phyloP scores from a whole-genome alignment of 2,888 invertebrate species.

The Muschampia plurimacula region DNA sequence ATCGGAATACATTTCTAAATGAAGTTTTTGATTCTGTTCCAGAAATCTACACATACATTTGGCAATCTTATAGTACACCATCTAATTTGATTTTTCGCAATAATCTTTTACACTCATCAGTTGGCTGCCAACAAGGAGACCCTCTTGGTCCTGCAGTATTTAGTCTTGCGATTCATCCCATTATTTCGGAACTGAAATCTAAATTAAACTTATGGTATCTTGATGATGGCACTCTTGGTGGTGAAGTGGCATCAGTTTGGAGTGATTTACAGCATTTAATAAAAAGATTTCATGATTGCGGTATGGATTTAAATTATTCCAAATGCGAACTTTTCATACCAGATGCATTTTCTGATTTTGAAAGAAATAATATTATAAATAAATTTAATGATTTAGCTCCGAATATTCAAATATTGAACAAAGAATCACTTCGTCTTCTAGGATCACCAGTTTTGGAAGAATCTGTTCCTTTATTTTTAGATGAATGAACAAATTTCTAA shows the following conservation, averaged over 20 bases:
- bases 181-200: conserved; percentile 5
- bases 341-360: too few relatives aligned
- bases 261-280: background rate
- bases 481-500: too few relatives aligned
- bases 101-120: background rate
- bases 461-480: too few relatives aligned
- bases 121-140: conserved; percentile 18
- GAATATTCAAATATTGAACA: too few relatives aligned
- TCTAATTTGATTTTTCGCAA: background rate
- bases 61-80: background rate
- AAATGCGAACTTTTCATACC: too few relatives aligned
- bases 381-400: background rate
- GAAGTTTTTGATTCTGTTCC: background rate
- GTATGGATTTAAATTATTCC: too few relatives aligned
- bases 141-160: conserved; percentile 16
- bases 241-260: background rate
- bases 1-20: background rate
- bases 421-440: too few relatives aligned
- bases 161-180: conserved; percentile 12
- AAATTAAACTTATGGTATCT: background rate
- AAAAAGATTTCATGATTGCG: too few relatives aligned
- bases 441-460: too few relatives aligned
- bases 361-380: background rate
- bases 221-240: background rate
- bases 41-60: background rate